Percentiles rank a stretch among this genome's conserved stretches.
Conservation (phyloP, 2,113 vertebrate genomes). For the Xiphias gladius region DNA sequence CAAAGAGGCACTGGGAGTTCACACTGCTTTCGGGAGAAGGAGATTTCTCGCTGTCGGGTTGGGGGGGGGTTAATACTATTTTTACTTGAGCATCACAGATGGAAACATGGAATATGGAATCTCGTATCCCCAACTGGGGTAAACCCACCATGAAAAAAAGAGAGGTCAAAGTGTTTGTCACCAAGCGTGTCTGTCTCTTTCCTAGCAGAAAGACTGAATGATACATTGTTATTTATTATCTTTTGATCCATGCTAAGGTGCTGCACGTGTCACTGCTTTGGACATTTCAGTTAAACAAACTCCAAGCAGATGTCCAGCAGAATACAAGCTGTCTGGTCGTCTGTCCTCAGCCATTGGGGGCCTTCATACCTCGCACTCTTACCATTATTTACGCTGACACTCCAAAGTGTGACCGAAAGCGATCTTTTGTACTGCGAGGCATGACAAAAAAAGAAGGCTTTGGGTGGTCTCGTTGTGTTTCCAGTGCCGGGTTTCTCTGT, state of each 20-base stretch:
- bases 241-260: conserved; percentile 65
- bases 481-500: conserved; percentile 42
- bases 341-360: conserved; percentile 47
- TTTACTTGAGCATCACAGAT: conserved; percentile 61
- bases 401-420: conserved; percentile 62
- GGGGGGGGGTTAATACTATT: conserved; percentile 49
- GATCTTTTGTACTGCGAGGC: conserved; percentile 30
- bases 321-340: conserved; percentile 44
- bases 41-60: conserved; percentile 33
- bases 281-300: conserved; percentile 67
- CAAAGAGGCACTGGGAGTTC: conserved; percentile 66
- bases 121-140: conserved; percentile 41
- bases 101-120: conserved; percentile 53
- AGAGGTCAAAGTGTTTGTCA: conserved; percentile 62
- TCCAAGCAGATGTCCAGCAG: conserved; percentile 73
- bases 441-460: conserved; percentile 40
- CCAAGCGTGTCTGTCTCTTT: conserved; percentile 57
- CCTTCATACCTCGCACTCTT: conserved; percentile 33
- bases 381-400: conserved; percentile 65
- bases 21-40: conserved; percentile 48
- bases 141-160: conserved; percentile 2
- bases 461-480: conserved; percentile 74
- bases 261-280: conserved; percentile 67
- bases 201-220: conserved; percentile 44
- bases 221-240: conserved; percentile 58